Conservation (phyloP, 2,113 vertebrate species). For the Aegotheles bennettii region DNA sequence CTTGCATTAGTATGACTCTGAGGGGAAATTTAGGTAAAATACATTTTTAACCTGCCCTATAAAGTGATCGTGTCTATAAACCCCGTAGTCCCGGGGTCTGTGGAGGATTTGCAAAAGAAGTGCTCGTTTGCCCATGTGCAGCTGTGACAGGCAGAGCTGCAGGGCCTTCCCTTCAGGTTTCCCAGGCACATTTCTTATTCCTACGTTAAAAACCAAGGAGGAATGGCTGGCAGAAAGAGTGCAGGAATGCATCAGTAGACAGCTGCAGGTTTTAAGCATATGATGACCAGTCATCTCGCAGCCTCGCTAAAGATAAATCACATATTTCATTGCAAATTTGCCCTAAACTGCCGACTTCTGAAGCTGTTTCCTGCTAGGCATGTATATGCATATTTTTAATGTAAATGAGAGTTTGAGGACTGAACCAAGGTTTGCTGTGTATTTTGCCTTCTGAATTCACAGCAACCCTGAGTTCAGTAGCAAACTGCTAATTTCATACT, state of each 20-base stretch:
- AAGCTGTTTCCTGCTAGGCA: not conserved
- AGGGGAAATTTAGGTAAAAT: not conserved
- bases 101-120: not conserved
- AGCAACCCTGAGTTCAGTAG: not conserved
- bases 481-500: not conserved
- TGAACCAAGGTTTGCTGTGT: not conserved
- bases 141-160: not conserved
- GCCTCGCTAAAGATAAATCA: not conserved
- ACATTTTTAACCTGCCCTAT: not conserved
- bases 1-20: not conserved
- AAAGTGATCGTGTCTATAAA: not conserved
- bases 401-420: not conserved
- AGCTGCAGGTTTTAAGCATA: not conserved
- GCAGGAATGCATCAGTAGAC: not conserved
- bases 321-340: not conserved
- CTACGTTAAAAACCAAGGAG: not conserved
- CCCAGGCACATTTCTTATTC: not conserved
- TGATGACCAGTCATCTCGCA: not conserved
- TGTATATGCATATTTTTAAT: not conserved
- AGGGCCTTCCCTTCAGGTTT: not conserved
- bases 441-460: not conserved
- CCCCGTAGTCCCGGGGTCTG: not conserved
- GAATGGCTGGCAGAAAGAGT: not conserved
- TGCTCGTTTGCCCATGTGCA: not conserved
- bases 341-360: not conserved